Evolutionary conservation across 2,113 vertebrate species (phyloP), one percentile per base, ranked within the genome.

Genomic region (Corythaeola cristata): DNA sequence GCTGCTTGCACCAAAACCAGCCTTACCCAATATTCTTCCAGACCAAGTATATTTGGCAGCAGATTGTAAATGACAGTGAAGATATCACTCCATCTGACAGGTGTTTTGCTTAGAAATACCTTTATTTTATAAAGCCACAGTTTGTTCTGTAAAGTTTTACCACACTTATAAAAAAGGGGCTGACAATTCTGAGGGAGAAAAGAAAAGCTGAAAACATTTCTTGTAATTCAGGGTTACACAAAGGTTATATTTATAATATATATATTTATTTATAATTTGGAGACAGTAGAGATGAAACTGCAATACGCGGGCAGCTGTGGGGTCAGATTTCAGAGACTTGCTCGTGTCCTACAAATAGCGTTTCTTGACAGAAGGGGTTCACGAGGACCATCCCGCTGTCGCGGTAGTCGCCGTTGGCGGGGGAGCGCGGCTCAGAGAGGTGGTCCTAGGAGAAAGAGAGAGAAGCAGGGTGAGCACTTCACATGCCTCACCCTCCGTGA

Each of bases 281-380:
- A 97, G 97, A 95, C 53, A 73, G 92, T 85, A 83, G 92, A 97
- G 89, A 89, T 89, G 96, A 89, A 72, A 50, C 64, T 88, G 97
- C 94, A 93, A 77, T 56, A 73, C 0, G 6, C 0, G 76, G 90
- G 91, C 88, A 85, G 94, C 93, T 73, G 69, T 4, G 33, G 50
- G 79, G 74, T 98, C 98, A 99, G 96, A 99, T 99, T 97, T 99
- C 98, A 4, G 99, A 99, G 47, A 99, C 98, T 96, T 99, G 99
- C 79, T 99, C 99, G 26, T 97, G 98, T 96, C 99, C 99, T 98
- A 99, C 98, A 85, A 99, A 99, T 5, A 99, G 98, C 0, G 99
- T 99, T 97, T 99, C 99, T 90, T 99, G 99, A 95, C 99, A 99
- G 98, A 99, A 99, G 32, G 99, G 99, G 97, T 99, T 99, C n/a